Percentiles rank a stretch among this genome's conserved stretches.
Evolutionary conservation across 2,113 vertebrate species (phyloP).

Genomic region (Hippolais icterina): DNA sequence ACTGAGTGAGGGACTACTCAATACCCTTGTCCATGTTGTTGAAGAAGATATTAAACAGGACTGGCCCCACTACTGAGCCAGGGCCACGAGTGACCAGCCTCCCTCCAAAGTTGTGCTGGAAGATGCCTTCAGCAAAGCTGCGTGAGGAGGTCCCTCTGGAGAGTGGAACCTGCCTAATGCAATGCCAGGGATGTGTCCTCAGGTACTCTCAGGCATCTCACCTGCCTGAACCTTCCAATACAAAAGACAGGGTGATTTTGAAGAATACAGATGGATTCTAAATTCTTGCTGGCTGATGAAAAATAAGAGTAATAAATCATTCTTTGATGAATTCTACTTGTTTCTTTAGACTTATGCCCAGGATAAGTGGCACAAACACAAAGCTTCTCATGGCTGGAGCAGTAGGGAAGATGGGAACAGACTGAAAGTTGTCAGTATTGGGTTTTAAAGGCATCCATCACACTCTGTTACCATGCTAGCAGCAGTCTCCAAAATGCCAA

Average conservation of each 20-base stretch:
- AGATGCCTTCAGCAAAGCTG: background rate
- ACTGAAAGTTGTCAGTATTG: background rate
- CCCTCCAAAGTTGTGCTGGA: background rate
- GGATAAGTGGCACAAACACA: background rate
- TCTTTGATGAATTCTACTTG: background rate
- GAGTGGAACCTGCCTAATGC: background rate
- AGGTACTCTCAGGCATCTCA: background rate
- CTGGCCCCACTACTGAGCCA: background rate
- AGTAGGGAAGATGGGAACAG: background rate
- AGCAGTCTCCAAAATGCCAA: background rate
- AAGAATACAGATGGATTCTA: background rate
- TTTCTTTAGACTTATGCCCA: background rate
- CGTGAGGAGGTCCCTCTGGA: background rate
- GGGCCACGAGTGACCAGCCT: background rate
- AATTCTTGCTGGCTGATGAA: background rate
- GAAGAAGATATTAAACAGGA: background rate
- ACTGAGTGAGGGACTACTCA: background rate
- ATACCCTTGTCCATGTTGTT: rapidly evolving
- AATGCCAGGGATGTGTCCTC: background rate
- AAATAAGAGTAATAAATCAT: background rate
- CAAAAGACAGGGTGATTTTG: background rate
- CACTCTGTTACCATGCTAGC: background rate
- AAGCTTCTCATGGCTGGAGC: background rate
- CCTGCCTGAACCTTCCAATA: background rate
- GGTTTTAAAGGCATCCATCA: conserved; percentile 1